Base-by-base conservation (phyloP, 2,888 invertebrate species). In the Pegoplata infirma region DNA sequence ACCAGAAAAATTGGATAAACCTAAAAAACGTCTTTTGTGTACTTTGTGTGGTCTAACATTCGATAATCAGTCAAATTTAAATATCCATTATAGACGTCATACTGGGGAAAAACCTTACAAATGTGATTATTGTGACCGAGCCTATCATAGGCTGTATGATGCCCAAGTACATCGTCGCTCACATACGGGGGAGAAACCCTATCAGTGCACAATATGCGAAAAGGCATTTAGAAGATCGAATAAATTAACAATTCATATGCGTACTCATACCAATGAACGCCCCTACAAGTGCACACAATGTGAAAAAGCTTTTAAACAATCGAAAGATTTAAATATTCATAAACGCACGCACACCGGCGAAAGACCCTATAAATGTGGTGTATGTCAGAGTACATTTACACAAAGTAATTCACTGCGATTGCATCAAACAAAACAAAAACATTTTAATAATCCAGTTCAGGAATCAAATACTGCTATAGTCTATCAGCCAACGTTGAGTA, bases 321-420 rank as follows among this genome's bases (percentile, higher is more conserved):
- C 94, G 69, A 94, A 94, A 86, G 94, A 94, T 84, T 88, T 94
- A 59, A 93, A 93, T 0, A 86, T 94, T 14, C 94, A 94, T 85
- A 75, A 72, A 32, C 75, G 79, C 46, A 79, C 75, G 10, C 79
- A 79, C 46, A 79, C 79, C 19, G 79, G 79, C 5, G 79, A 79
- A 58, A 79, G 79, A 16, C 79, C 79, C 36, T 79, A 79, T 40
- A 79, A 79, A 28, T 79, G 79, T 58, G 44, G 21, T n/a, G 71
- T 79, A 10, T 79, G 79, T 5, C 63, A 79, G 17, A 75, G 71
- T 67, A 79, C 67, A 56, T 67, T 67, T 56, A 67, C 49, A 12
- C 63, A 56, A 32, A 47, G 67, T 21, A 91, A 91, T 16, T 91
- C 92, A 23, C 87, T 94, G 55, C 93, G 93, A 84, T 92, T 92